Percentiles rank a stretch among this genome's conserved stretches.
Conservation (phyloP, 2,113 vertebrate genomes). For the Dasyurus viverrinus region DNA sequence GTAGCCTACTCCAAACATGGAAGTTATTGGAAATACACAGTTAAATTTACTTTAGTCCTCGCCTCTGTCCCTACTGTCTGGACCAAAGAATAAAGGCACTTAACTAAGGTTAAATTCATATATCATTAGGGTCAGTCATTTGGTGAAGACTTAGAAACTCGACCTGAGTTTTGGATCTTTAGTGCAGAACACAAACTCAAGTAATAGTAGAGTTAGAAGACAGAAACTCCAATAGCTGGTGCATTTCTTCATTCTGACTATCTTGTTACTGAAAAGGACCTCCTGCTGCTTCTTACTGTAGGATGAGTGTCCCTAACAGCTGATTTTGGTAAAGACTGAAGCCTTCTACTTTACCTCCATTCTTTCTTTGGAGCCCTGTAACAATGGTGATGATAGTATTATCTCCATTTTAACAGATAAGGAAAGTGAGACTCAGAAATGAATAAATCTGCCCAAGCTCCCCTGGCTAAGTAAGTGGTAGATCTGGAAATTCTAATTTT, state of each 20-base stretch:
- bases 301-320: background rate
- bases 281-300: background rate
- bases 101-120: too few relatives aligned
- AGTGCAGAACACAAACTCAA: background rate
- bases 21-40: background rate
- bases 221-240: background rate
- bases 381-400: background rate
- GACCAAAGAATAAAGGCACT: background rate
- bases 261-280: background rate
- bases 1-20: background rate
- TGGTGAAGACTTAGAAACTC: background rate
- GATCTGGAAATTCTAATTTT: background rate
- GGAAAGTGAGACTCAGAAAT: background rate
- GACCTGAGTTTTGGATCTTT: background rate
- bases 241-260: background rate
- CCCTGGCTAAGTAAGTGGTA: background rate
- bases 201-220: background rate
- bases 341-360: background rate
- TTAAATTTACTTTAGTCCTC: background rate
- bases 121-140: background rate
- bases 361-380: background rate
- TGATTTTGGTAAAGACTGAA: background rate
- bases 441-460: background rate
- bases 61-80: background rate
- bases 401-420: background rate